A percentile compares a stretch with the other conserved stretches of the same genome.
Conservation (phyloP, 2,113 vertebrate species). For the Xiphophorus hellerii region DNA sequence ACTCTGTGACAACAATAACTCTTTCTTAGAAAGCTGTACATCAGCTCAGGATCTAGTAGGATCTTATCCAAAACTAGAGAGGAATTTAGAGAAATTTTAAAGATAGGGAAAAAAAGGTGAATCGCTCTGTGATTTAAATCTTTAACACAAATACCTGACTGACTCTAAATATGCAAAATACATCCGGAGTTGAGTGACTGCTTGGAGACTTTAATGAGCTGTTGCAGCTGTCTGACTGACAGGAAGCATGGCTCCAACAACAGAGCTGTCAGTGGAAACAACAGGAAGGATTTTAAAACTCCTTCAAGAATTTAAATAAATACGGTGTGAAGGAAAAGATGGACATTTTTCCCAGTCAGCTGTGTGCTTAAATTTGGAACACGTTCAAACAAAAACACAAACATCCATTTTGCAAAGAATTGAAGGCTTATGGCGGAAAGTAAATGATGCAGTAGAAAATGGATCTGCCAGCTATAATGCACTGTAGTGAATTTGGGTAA, state of each 20-base stretch:
- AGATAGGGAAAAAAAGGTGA: background rate
- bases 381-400: background rate
- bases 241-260: background rate
- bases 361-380: background rate
- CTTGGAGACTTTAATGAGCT: background rate
- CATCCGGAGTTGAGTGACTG: background rate
- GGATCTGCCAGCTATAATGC: background rate
- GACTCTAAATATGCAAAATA: background rate
- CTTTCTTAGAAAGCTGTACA: background rate
- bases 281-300: background rate
- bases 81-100: background rate
- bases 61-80: background rate
- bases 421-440: background rate
- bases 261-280: background rate
- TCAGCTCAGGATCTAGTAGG: background rate
- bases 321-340: background rate
- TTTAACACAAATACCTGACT: background rate
- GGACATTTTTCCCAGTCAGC: background rate
- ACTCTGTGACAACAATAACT: background rate
- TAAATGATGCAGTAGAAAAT: background rate
- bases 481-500: background rate
- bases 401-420: background rate
- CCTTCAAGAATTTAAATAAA: background rate
- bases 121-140: background rate
- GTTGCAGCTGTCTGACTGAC: background rate